Conservation (phyloP, 2,113 vertebrate species). For the Cettia cetti region DNA sequence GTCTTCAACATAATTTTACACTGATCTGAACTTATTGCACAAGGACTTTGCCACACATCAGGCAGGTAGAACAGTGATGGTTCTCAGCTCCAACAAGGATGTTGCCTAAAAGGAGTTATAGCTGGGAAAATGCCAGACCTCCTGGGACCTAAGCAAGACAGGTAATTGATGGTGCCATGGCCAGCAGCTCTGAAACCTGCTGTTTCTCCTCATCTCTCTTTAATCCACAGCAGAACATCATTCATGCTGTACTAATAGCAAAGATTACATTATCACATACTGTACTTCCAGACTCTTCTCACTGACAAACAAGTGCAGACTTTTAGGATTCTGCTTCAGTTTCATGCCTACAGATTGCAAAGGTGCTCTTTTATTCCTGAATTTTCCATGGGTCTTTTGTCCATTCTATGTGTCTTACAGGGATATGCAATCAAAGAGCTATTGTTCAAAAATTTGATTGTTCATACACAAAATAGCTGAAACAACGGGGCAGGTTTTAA, state of each 20-base stretch:
- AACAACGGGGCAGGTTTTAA: not conserved
- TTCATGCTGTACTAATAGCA: not conserved
- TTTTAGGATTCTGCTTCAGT: not conserved
- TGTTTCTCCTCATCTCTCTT: not conserved
- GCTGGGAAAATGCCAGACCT: not conserved
- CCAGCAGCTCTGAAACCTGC: not conserved
- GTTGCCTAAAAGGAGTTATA: not conserved
- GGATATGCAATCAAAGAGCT: not conserved
- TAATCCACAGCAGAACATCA: not conserved
- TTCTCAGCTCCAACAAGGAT: not conserved
- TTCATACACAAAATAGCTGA: not conserved
- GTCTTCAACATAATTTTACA: not conserved
- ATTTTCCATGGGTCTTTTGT: not conserved
- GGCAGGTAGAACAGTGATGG: not conserved
- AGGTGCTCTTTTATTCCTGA: not conserved
- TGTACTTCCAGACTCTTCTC: not conserved
- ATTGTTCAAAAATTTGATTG: not conserved
- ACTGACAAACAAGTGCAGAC: not conserved
- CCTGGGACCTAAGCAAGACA: not conserved
- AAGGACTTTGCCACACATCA: not conserved
- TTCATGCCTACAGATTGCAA: not conserved
- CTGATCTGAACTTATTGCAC: not conserved
- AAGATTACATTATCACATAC: not conserved
- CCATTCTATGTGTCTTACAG: not conserved
- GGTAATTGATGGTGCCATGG: not conserved